phyloP scores from a whole-genome alignment of 2,797 vertebrate genomes.

The Philypnodon macrostomus region DNA sequence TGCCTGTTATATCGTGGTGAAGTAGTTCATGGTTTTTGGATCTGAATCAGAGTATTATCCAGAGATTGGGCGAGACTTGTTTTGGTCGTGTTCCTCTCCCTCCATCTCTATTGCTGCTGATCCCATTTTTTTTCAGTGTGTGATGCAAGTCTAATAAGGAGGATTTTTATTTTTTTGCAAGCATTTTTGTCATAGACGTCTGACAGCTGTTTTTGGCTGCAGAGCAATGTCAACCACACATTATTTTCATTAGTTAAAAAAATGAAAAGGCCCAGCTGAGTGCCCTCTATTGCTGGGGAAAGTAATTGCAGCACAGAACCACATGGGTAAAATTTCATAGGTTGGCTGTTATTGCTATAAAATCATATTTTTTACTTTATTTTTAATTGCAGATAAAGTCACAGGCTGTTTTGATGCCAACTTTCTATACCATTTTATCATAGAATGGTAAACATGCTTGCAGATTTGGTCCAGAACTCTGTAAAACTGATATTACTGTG shows the following conservation, averaged over 20 bases:
- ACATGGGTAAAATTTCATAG: too few species aligned
- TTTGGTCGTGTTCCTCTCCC: conserved; percentile 37
- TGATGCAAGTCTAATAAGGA: conserved; percentile 15
- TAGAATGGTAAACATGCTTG: too few species aligned
- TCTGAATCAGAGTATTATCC: conserved; percentile 31
- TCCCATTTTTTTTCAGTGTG: conserved; percentile 14
- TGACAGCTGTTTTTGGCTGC: conserved; percentile 40
- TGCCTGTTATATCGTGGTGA: conserved; percentile 22
- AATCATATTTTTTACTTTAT: too few species aligned
- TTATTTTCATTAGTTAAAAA: not conserved
- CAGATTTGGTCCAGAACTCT: too few species aligned
- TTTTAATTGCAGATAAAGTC: too few species aligned
- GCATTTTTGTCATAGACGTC: conserved; percentile 24
- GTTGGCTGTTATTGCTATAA: too few species aligned
- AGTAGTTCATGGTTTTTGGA: conserved; percentile 37
- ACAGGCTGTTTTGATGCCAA: too few species aligned
- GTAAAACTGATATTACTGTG: too few species aligned
- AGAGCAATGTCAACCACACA: not conserved
- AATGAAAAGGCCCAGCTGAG: not conserved
- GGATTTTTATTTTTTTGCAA: conserved; percentile 31
- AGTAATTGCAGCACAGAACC: not conserved
- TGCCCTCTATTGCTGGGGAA: conserved; percentile 27
- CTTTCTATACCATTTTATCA: too few species aligned
- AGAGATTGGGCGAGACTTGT: conserved; percentile 56
- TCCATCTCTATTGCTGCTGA: conserved; percentile 20